Conservation (phyloP, 2,113 vertebrate species). For the Crotalus viridis region DNA sequence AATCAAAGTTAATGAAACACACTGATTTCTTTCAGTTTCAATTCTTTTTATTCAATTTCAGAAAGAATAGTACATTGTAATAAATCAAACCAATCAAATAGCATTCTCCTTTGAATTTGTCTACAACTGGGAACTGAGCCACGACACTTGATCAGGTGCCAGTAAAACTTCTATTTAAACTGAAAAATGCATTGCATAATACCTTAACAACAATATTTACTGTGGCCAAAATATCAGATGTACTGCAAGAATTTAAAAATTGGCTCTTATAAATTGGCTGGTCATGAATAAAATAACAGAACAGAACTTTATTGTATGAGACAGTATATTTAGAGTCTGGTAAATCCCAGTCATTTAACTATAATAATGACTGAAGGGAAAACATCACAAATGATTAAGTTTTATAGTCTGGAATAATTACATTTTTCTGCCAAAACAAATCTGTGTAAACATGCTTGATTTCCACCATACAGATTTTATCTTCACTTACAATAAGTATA, state of each 20-base stretch:
- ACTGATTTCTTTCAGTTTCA: neutral
- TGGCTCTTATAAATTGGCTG: neutral
- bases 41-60: neutral
- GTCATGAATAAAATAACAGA: neutral
- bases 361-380: neutral
- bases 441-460: neutral
- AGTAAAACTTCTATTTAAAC: neutral
- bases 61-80: neutral
- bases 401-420: neutral
- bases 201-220: neutral
- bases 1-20: neutral
- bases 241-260: neutral
- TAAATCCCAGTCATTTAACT: neutral
- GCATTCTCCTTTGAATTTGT: neutral
- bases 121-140: neutral
- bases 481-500: neutral
- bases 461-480: neutral
- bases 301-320: neutral
- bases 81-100: neutral
- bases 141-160: neutral
- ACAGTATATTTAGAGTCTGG: neutral
- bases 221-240: neutral
- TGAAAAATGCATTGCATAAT: neutral
- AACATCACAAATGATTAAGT: neutral
- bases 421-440: neutral